A percentile compares a stretch with the other conserved stretches of the same genome.
phyloP scores from a whole-genome alignment of 2,113 vertebrate species.

The Coregonus clupeaformis region DNA sequence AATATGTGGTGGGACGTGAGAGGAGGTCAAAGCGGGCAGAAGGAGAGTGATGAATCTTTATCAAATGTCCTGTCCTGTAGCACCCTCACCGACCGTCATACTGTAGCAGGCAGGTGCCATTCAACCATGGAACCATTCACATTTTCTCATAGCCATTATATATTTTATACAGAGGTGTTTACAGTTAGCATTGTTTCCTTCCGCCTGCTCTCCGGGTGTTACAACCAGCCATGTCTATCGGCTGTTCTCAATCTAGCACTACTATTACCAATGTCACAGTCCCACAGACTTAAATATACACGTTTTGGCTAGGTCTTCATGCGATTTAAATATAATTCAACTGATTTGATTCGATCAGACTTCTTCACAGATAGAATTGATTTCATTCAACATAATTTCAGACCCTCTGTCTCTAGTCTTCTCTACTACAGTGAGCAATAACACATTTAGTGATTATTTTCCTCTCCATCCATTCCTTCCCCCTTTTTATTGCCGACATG shows the following conservation, averaged over 20 bases:
- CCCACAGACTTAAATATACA: background rate
- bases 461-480: constrained; percentile 45
- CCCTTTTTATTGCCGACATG: constrained; percentile 48
- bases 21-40: constrained; percentile 73
- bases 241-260: background rate
- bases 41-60: constrained; percentile 72
- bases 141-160: constrained; percentile 5
- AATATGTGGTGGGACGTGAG: constrained; percentile 70
- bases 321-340: constrained; percentile 14
- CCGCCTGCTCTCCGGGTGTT: background rate
- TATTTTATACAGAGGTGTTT: background rate
- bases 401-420: background rate
- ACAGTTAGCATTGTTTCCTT: background rate
- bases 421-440: constrained; percentile 30
- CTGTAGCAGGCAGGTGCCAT: constrained; percentile 49
- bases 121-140: constrained; percentile 27
- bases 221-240: background rate
- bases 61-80: constrained; percentile 63
- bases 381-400: background rate
- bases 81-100: constrained; percentile 15
- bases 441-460: constrained; percentile 50
- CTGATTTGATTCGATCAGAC: constrained; percentile 34
- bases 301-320: background rate
- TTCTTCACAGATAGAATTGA: background rate
- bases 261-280: too few species aligned